Conservation (phyloP, 2,113 vertebrate species). For the Campylorhamphus procurvoides region DNA sequence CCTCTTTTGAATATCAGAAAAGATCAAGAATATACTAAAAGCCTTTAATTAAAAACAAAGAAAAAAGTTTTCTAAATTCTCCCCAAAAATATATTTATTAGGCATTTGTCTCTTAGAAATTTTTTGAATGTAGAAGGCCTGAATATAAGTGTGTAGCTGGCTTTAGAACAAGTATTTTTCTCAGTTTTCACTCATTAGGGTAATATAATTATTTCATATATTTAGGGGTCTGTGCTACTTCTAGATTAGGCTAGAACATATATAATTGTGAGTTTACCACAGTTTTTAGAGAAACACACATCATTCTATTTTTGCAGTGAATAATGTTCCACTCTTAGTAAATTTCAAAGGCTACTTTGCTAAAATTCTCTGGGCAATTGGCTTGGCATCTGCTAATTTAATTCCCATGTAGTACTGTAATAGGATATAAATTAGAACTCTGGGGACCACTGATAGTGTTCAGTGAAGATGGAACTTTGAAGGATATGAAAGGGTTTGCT, state of each 20-base stretch:
- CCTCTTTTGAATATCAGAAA: background rate
- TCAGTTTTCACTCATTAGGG: background rate
- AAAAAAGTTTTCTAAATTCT: background rate
- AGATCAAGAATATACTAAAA: background rate
- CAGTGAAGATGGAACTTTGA: background rate
- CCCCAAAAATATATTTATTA: background rate
- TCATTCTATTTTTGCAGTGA: background rate
- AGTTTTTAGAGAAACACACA: background rate
- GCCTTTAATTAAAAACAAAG: background rate
- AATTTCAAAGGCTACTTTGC: background rate
- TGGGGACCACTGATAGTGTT: background rate
- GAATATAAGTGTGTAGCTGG: background rate
- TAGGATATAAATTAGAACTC: conserved; percentile 43
- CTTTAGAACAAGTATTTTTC: background rate
- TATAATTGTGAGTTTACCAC: background rate
- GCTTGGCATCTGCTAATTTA: conserved; percentile 17
- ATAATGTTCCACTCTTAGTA: background rate
- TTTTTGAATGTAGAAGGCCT: background rate
- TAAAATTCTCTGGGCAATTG: background rate
- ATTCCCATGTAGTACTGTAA: background rate
- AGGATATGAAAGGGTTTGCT: background rate
- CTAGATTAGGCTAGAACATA: background rate
- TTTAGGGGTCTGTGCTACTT: background rate
- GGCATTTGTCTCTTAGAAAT: background rate
- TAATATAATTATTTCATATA: background rate